These are phyloP conservation scores for Trinorchestia longiramus DNA, from an alignment of 1,140 invertebrate genomes.

Conservation along the genomic window DNA sequence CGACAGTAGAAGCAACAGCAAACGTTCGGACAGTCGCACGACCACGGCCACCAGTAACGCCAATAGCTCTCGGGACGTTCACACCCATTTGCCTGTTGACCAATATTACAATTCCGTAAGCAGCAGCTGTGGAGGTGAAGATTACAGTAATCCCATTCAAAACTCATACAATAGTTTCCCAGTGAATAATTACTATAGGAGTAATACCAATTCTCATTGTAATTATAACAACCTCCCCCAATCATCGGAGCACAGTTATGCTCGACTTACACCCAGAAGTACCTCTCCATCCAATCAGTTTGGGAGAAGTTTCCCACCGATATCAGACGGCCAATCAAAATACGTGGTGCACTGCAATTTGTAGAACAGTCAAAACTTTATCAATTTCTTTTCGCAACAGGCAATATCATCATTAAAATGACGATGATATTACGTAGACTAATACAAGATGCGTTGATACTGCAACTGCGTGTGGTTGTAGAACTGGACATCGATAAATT, in stretches of 20 bases:
- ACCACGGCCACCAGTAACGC: constrained; percentile 15
- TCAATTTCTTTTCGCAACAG: neutral
- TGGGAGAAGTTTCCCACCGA: constrained; percentile 6
- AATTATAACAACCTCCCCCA: constrained; percentile 9
- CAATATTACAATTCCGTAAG: constrained; percentile 45
- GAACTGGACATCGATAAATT: neutral
- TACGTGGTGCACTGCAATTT: constrained; percentile 10
- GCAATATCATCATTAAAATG: neutral
- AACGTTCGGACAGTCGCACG: constrained; percentile 23
- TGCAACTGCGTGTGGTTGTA: neutral
- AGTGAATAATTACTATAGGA: constrained; percentile 24
- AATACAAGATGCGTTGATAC: neutral
- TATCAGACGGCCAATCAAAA: constrained; percentile 20
- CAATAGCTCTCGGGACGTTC: neutral
- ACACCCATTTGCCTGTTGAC: neutral
- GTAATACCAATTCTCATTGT: constrained; percentile 4
- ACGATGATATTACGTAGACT: neutral
- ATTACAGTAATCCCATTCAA: constrained; percentile 15
- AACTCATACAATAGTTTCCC: constrained; percentile 28
- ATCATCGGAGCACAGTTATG: constrained; percentile 35
- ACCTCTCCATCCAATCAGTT: neutral
- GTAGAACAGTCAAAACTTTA: neutral
- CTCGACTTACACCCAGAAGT: constrained; percentile 10
- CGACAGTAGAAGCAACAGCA: constrained; percentile 36
- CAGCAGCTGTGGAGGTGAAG: neutral